A percentile compares a stretch with the other conserved stretches of the same genome.
Conservation (phyloP, 2,797 vertebrate species). For the Anguilla anguilla region DNA sequence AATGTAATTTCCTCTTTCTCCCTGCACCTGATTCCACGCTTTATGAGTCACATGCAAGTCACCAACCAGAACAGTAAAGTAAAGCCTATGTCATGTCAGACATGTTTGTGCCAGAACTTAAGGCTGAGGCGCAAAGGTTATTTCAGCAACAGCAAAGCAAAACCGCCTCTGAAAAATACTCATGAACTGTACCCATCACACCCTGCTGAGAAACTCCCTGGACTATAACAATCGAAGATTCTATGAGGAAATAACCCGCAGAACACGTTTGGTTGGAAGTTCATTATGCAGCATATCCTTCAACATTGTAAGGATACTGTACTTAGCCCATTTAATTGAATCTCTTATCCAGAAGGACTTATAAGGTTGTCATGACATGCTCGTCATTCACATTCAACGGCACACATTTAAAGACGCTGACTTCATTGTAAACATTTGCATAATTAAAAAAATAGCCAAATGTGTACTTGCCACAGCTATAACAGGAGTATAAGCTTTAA, state of each 20-base stretch:
- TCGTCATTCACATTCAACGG: neutral
- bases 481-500: neutral
- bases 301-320: neutral
- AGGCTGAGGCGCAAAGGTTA: neutral
- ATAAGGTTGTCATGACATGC: neutral
- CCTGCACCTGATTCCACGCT: neutral
- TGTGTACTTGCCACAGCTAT: neutral
- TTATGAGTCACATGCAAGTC: slow-evolving; percentile 9
- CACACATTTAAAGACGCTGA: neutral
- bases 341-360: neutral
- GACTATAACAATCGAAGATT: neutral
- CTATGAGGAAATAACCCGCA: neutral
- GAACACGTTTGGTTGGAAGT: neutral
- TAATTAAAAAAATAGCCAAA: neutral
- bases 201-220: neutral
- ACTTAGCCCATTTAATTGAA: neutral
- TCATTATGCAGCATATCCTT: neutral
- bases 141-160: neutral
- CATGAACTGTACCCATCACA: neutral
- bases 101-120: neutral
- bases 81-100: neutral
- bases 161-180: neutral
- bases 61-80: neutral
- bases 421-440: neutral
- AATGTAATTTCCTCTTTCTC: neutral